Conservation (phyloP, 35 echinoderm and acorn worm genomes). For the Apostichopus californicus region DNA sequence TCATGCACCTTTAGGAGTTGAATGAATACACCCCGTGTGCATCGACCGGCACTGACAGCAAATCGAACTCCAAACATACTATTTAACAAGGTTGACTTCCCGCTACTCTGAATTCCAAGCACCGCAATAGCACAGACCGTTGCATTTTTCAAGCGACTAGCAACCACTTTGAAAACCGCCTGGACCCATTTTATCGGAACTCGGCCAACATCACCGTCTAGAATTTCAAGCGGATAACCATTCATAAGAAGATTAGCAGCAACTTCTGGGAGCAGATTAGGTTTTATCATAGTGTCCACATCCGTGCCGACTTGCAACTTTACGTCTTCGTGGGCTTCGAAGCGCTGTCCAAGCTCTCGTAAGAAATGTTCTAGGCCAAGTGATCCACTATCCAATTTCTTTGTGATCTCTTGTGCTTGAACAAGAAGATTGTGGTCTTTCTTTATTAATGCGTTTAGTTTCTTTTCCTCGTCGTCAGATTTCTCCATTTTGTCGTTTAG, state of each 20-base stretch:
- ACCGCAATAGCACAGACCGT: slow-evolving; percentile 18
- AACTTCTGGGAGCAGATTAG: not conserved
- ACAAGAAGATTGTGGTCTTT: not conserved
- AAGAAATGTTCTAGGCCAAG: too few species aligned
- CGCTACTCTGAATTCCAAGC: slow-evolving; percentile 52
- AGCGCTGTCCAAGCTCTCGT: too few species aligned
- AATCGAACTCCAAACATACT: slow-evolving; percentile 36
- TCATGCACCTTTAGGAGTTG: slow-evolving; percentile 25
- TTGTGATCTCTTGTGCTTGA: too few species aligned
- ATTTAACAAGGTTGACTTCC: slow-evolving; percentile 49
- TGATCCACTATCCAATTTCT: too few species aligned
- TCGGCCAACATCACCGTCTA: slow-evolving; percentile 23
- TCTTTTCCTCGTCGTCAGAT: slow-evolving; percentile 23
- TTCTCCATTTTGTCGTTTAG: not conserved
- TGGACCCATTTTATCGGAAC: slow-evolving; percentile 48
- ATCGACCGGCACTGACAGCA: slow-evolving; percentile 50
- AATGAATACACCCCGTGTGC: slow-evolving; percentile 40
- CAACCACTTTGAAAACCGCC: not conserved
- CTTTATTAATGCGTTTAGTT: not conserved
- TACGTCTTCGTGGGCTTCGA: not conserved
- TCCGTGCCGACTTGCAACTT: not conserved
- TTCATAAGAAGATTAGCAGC: slow-evolving; percentile 29
- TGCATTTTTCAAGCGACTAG: not conserved
- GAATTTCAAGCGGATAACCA: slow-evolving; percentile 38
- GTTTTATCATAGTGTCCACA: not conserved